These are phyloP conservation scores for Trissolcus basalis DNA, from an alignment of 1,140 invertebrate species.

Conservation along the genomic window DNA sequence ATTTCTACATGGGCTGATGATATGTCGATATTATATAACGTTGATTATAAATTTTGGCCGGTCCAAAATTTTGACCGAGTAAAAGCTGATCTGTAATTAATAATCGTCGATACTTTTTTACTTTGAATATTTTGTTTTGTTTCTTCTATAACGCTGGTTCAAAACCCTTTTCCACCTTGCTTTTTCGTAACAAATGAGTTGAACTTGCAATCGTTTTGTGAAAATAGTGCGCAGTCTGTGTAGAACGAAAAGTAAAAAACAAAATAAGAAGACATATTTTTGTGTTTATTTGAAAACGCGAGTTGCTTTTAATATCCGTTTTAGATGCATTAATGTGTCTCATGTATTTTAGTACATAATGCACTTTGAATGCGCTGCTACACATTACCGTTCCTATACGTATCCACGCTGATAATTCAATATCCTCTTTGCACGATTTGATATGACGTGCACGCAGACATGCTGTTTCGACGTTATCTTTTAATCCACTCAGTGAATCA, in stretches of 20 bases:
- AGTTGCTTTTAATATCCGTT: constrained; percentile 49
- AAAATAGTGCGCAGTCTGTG: constrained; percentile 1
- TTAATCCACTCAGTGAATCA: constrained; percentile 37
- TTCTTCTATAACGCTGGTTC: too few relatives aligned
- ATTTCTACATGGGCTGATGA: too few relatives aligned
- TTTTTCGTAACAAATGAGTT: constrained; percentile 8
- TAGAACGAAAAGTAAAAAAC: too few relatives aligned
- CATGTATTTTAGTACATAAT: constrained; percentile 47
- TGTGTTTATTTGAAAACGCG: constrained; percentile 30
- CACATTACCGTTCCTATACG: constrained; percentile 38
- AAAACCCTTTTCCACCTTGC: too few relatives aligned
- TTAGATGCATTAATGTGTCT: constrained; percentile 47
- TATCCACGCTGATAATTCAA: constrained; percentile 47
- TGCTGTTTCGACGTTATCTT: constrained; percentile 50
- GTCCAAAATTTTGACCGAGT: too few relatives aligned
- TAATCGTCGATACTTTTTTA: too few relatives aligned
- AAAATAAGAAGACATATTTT: neutral
- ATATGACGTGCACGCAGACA: constrained; percentile 39
- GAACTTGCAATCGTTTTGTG: neutral
- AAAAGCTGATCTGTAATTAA: too few relatives aligned
- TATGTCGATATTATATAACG: too few relatives aligned
- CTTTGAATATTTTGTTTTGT: too few relatives aligned
- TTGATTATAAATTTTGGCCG: too few relatives aligned
- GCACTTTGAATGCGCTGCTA: constrained; percentile 31
- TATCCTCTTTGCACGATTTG: constrained; percentile 47